These are phyloP conservation scores for Odontocerum albicorne DNA, from an alignment of 2,888 invertebrate species.

Conservation along the genomic window DNA sequence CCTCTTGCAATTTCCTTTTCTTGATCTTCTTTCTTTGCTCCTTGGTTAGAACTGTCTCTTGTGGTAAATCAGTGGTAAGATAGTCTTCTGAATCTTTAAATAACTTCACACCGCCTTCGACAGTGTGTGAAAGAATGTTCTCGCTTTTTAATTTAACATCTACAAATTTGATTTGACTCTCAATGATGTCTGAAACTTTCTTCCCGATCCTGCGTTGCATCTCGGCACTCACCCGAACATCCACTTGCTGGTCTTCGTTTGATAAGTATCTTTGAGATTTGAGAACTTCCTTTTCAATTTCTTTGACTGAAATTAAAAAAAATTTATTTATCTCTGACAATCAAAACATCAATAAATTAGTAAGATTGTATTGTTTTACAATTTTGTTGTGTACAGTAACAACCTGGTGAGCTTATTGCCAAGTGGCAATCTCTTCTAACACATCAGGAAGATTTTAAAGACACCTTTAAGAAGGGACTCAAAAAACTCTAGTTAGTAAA, in stretches of 20 bases:
- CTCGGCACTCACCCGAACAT: conserved; percentile 55
- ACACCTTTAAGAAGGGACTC: too few relatives aligned
- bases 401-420: too few relatives aligned
- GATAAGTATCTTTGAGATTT: conserved; percentile 50
- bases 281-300: conserved; percentile 34
- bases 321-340: not conserved
- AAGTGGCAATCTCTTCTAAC: too few relatives aligned
- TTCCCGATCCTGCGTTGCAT: conserved; percentile 56
- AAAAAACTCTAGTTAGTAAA: too few relatives aligned
- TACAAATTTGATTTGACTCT: conserved; percentile 50
- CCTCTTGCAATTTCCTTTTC: conserved; percentile 40
- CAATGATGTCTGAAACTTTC: conserved; percentile 53
- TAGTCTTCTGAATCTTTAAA: conserved; percentile 50
- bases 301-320: conserved; percentile 19
- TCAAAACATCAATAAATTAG: conserved; percentile 8
- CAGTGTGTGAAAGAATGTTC: too few relatives aligned
- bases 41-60: conserved; percentile 46
- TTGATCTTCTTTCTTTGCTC: conserved; percentile 44
- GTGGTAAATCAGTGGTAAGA: conserved; percentile 46
- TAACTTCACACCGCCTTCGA: conserved; percentile 54
- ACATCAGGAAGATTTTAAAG: too few relatives aligned
- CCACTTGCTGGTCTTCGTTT: conserved; percentile 56
- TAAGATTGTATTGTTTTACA: too few relatives aligned
- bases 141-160: conserved; percentile 38
- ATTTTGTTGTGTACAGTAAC: too few relatives aligned